These are phyloP conservation scores for Boulengeromyrus knoepffleri DNA, from an alignment of 2,113 vertebrate genomes.

Conservation along the genomic window DNA sequence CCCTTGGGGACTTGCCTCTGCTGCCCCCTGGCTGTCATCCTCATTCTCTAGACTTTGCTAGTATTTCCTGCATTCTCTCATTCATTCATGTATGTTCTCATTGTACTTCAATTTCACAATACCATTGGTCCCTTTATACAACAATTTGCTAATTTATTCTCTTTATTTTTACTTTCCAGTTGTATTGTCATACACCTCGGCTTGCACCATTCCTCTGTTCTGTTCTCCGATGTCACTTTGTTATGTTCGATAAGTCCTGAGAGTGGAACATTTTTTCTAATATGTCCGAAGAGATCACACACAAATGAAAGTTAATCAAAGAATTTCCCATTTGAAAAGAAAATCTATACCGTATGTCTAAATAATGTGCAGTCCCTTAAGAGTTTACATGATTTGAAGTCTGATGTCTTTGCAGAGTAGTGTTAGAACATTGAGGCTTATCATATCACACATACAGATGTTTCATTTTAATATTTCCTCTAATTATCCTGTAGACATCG, in stretches of 20 bases:
- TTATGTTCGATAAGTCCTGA: not conserved
- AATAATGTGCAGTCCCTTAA: not conserved
- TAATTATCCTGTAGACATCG: not conserved
- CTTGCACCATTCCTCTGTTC: not conserved
- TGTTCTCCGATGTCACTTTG: not conserved
- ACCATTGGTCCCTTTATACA: not conserved
- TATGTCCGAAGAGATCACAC: not conserved
- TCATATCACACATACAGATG: not conserved
- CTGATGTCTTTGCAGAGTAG: not conserved
- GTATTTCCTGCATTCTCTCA: not conserved
- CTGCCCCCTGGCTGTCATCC: not conserved
- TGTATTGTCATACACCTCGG: not conserved
- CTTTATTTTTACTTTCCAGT: not conserved
- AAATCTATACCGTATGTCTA: not conserved
- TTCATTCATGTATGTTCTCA: not conserved
- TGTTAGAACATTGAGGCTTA: not conserved
- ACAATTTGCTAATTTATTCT: not conserved
- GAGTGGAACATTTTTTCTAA: not conserved
- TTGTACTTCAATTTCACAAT: not conserved
- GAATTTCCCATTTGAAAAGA: not conserved
- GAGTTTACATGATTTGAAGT: not conserved
- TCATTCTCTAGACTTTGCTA: not conserved
- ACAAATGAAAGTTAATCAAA: not conserved
- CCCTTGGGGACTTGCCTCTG: not conserved
- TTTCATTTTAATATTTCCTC: not conserved